Base-by-base conservation (phyloP, 2,888 invertebrate species). In the Melolontha melolontha region DNA sequence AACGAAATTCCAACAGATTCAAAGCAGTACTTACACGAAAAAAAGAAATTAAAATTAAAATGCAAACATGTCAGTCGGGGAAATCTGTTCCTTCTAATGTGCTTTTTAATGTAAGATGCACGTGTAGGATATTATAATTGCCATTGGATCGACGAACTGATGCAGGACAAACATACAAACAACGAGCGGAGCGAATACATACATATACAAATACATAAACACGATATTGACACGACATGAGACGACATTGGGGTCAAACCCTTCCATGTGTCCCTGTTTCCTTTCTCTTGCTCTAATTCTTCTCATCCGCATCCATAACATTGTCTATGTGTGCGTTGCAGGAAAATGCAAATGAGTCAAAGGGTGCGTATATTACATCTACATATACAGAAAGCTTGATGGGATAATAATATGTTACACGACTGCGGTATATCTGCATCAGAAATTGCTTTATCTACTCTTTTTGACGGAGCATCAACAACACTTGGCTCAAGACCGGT, bases 341-440 rank as follows among this genome's bases (percentile, higher is more conserved):
- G 42, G 42, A 42, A 72, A 75, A 79, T 79, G 78, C 77, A 78
- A 78, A 79, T 79, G 77, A 76, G 74, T 71, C 74, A 71, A 75
- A 75, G 78, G 76, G 75, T 76, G 76, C 74, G 74, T 75, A 74
- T 70, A 74, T 73, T 75, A 74, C 77, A 75, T 75, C 78, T 76
- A 76, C 76, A 74, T 22, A 22, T 22, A 22, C 49, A 22, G 22
- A 11, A 72, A 69, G 73, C 74, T 78, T 77, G 79, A 80, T 80
- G 76, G 76, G 77, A 80, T 79, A 80, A 80, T 80, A 79, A 79
- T 79, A 79, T 78, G 80, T 79, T 78, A 76, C 76, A 74, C 78
- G 77, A 74, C 77, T 74, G 74, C 76, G 77, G 76, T 75, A 74
- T 75, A 72, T 77, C 76, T 73, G 73, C 75, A 78, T 78, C 78